A percentile compares a stretch with the other conserved stretches of the same genome.
phyloP scores from a whole-genome alignment of 92 coral and sea anemone species.

The Zoanthus gigantus region DNA sequence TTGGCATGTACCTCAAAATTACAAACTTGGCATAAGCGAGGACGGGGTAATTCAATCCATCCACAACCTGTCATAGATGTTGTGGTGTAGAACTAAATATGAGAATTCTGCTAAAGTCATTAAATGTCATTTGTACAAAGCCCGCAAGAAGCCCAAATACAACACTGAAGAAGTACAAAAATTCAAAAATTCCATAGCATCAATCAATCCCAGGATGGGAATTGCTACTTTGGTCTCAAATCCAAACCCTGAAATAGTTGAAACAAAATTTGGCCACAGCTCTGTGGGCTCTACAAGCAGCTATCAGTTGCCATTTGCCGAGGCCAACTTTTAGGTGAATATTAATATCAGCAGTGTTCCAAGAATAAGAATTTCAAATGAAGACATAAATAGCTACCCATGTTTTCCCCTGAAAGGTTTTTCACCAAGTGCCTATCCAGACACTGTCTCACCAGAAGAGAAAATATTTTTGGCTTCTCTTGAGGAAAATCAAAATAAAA shows the following conservation, averaged over 20 bases:
- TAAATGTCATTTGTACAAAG: conserved; percentile 45
- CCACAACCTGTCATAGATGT: conserved; percentile 48
- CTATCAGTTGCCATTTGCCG: conserved; percentile 45
- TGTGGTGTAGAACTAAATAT: conserved; percentile 47
- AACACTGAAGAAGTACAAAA: conserved; percentile 37
- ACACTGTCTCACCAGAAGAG: not conserved
- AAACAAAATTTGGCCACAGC: conserved; percentile 38
- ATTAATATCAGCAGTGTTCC: not conserved
- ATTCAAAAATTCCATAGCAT: conserved; percentile 22
- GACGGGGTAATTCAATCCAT: conserved; percentile 45
- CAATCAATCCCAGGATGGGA: conserved; percentile 44
- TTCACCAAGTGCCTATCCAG: conserved; percentile 2
- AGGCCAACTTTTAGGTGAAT: conserved; percentile 1
- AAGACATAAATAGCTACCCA: conserved; percentile 9
- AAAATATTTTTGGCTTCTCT: conserved; percentile 13
- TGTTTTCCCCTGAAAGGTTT: not conserved
- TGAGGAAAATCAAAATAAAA: conserved; percentile 1
- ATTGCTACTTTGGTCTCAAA: conserved; percentile 37
- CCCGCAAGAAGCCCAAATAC: conserved; percentile 37
- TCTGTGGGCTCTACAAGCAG: conserved; percentile 54
- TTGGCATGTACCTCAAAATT: conserved; percentile 53
- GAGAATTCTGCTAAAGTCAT: conserved; percentile 43
- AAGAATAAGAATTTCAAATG: not conserved
- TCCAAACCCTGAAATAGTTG: conserved; percentile 22
- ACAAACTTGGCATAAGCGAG: conserved; percentile 55